Evolutionary conservation across 1,140 invertebrate genomes (phyloP).

Genomic region (Hylaeus volcanicus): DNA sequence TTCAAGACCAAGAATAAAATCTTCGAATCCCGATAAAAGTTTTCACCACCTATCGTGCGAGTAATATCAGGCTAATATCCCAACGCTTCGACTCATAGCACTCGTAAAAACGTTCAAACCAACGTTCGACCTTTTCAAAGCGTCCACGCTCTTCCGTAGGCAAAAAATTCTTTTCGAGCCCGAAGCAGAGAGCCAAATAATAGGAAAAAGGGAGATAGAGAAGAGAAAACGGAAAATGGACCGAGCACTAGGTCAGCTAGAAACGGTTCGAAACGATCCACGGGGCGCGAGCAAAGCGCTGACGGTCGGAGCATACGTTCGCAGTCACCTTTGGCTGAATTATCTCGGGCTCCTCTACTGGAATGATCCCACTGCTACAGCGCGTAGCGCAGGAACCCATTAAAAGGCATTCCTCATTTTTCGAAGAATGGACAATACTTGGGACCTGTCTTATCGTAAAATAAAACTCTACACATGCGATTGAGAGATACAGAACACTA

Average conservation of each 20-base stretch:
- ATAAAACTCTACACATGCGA: too few species aligned
- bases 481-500: too few species aligned
- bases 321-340: background rate
- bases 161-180: slow-evolving; percentile 20
- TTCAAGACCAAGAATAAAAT: background rate
- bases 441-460: too few species aligned
- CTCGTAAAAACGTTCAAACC: background rate
- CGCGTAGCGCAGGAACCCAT: too few species aligned
- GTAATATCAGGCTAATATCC: background rate
- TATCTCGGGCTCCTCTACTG: too few species aligned
- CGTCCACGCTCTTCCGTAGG: background rate
- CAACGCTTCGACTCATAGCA: background rate
- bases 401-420: too few species aligned
- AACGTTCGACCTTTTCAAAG: slow-evolving; percentile 9
- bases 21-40: background rate
- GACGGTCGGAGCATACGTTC: slow-evolving; percentile 18
- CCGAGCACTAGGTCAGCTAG: slow-evolving; percentile 31
- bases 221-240: slow-evolving; percentile 24
- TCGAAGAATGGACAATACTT: too few species aligned
- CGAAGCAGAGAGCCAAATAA: background rate
- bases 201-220: background rate
- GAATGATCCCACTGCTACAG: too few species aligned
- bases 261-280: slow-evolving; percentile 15
- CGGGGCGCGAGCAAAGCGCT: background rate
- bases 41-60: background rate